phyloP scores from a whole-genome alignment of 2,113 vertebrate species.

The Periophthalmodon schlosseri region DNA sequence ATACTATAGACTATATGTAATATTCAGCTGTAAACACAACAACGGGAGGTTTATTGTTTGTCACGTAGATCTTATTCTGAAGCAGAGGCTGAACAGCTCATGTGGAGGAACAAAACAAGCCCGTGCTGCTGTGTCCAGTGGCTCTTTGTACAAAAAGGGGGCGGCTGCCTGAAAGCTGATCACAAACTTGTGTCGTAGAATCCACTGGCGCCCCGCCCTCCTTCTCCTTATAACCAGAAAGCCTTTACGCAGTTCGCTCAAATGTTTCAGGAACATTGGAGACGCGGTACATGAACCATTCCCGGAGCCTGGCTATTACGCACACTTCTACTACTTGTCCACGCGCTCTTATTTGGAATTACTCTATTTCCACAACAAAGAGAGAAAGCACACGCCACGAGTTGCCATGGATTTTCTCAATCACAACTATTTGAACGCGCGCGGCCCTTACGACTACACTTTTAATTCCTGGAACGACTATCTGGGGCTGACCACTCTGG shows the following conservation, averaged over 20 bases:
- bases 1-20: too few relatives aligned
- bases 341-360: conserved; percentile 24
- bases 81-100: background rate
- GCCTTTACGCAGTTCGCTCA: conserved; percentile 63
- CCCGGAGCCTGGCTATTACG: conserved; percentile 52
- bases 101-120: conserved; percentile 2
- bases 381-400: conserved; percentile 34
- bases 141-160: conserved; percentile 16
- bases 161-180: conserved; percentile 54
- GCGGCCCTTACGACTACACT: conserved; percentile 81
- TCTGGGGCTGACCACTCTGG: conserved; percentile 80
- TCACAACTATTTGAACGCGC: conserved; percentile 81
- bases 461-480: conserved; percentile 88
- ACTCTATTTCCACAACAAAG: background rate
- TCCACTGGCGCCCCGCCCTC: conserved; percentile 72
- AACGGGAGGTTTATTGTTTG: background rate
- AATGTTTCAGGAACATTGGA: conserved; percentile 73
- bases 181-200: conserved; percentile 69
- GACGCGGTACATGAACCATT: conserved; percentile 48
- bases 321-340: conserved; percentile 38
- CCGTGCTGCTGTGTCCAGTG: conserved; percentile 20
- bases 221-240: conserved; percentile 76
- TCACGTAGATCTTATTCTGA: background rate
- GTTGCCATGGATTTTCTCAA: conserved; percentile 82
- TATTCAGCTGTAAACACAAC: background rate